Evolutionary conservation across 2,888 invertebrate genomes (phyloP).

Genomic region (Trissoscelio sp.): DNA sequence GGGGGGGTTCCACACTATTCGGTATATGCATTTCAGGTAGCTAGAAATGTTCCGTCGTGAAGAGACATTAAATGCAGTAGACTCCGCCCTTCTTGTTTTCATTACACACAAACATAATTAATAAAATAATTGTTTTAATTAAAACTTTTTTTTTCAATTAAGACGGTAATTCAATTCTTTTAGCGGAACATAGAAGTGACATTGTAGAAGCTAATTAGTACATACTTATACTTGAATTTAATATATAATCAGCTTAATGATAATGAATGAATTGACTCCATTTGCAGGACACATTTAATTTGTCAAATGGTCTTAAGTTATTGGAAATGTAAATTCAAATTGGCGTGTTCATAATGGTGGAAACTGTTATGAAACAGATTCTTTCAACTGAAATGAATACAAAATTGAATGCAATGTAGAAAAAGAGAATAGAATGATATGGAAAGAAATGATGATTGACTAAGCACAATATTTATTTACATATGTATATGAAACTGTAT

Average conservation of each 20-base stretch:
- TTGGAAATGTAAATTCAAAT: no score
- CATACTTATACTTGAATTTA: no score
- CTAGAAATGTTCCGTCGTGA: constrained; percentile 54
- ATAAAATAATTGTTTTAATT: neutral
- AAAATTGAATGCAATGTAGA: constrained; percentile 23
- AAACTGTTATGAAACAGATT: constrained; percentile 36
- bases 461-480: constrained; percentile 65
- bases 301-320: no score
- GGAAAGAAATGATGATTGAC: constrained; percentile 62
- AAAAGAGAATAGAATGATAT: constrained; percentile 36
- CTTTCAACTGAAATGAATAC: constrained; percentile 5
- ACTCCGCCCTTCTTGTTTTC: constrained; percentile 58
- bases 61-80: constrained; percentile 51
- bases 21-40: constrained; percentile 55
- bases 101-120: constrained; percentile 7
- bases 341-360: neutral
- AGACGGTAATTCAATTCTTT: neutral
- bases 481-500: constrained; percentile 60
- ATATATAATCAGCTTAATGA: no score
- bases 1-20: no score
- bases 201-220: no score
- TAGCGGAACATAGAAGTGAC: no score
- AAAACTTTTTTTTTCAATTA: neutral
- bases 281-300: no score
- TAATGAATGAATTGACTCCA: no score